Base-by-base conservation (phyloP, 2,888 invertebrate genomes). In the Andricus quercusramuli region DNA sequence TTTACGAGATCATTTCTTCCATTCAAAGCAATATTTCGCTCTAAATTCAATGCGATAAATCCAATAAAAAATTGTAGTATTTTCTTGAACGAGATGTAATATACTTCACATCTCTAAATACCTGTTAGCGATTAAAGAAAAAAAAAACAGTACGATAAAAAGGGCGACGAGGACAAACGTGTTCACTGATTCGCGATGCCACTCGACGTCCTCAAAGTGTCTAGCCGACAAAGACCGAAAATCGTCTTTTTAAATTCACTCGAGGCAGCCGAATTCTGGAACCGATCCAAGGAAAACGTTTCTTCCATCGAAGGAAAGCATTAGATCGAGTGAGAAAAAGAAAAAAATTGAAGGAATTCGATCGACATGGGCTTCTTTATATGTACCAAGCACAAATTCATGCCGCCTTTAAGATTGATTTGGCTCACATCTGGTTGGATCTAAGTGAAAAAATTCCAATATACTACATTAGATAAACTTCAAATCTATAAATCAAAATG, bases 341-440 rank as follows among this genome's bases (percentile, higher is more conserved):
- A 51, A 70, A 11, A 51, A n/a, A 56, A 74, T 56, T 78, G 78
- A 82, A 82, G 81, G 82, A 80, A 79, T 79, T 80, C 74, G 77
- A 78, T 80, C 78, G 79, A 82, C 80, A 78, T 56, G 77, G 77
- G 79, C 78, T 78, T 82, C 79, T 82, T 81, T 82, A 79, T 81
- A 78, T 83, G 74, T 74, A 74, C 56, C 56, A 32, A 51, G n/a
- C 56, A 20, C 20, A 29, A 74, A 74, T 56, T 70, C 29, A 5
- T 51, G 17, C 44, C 70, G 79, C 79, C 77, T 81, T 80, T 70
- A 80, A 78, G 82, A 87, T 85, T 85, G 87, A 86, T 86, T 87
- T 83, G 81, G 80, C 82, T 78, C 56, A n/a, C 3, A 56, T 56
- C 9, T 11, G 11, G n/a, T n/a, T 56, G 83, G 83, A 87, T 86